These are phyloP conservation scores for Anoura caudifer DNA, from an alignment of 2,113 vertebrate species.

Conservation along the genomic window DNA sequence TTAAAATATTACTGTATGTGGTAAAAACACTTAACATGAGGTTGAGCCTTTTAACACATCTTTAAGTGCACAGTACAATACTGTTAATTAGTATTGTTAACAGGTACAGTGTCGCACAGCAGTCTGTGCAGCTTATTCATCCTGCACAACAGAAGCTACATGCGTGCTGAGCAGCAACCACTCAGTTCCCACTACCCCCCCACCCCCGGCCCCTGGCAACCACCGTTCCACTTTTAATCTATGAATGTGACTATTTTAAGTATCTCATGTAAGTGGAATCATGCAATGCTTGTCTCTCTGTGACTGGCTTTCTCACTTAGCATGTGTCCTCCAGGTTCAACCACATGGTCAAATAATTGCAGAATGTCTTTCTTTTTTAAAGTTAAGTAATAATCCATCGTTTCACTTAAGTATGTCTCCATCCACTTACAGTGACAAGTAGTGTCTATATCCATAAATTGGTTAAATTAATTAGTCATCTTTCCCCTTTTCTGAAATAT, in stretches of 20 bases:
- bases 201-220: neutral
- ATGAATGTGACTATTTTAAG: neutral
- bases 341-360: neutral
- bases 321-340: neutral
- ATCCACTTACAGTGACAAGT: neutral
- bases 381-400: neutral
- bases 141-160: neutral
- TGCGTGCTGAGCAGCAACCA: neutral
- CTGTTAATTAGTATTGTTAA: neutral
- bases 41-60: neutral
- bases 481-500: neutral
- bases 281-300: neutral
- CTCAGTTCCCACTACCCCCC: neutral
- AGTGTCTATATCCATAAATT: neutral
- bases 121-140: neutral
- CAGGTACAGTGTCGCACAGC: too few species aligned
- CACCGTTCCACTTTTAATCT: neutral
- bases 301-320: neutral
- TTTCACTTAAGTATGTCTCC: neutral
- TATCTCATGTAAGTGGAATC: neutral
- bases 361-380: neutral
- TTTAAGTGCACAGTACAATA: neutral
- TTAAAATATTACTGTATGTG: neutral
- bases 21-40: neutral
- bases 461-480: neutral